Evolutionary conservation across 1,140 invertebrate genomes (phyloP).

Genomic region (Drosophila saltans): DNA sequence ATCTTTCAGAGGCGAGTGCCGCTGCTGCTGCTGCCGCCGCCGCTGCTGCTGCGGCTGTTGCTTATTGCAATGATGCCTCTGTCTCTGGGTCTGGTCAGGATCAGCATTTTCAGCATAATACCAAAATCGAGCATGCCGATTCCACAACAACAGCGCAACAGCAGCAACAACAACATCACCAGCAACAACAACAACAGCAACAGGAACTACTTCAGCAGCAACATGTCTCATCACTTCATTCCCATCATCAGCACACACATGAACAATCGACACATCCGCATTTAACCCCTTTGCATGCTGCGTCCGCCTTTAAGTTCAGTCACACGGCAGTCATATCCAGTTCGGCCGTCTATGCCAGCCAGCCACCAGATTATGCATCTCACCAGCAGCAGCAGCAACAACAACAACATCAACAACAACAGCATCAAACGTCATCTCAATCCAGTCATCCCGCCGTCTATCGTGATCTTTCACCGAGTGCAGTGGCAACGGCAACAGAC

Average conservation of each 20-base stretch:
- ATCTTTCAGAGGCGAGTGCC: slow-evolving; percentile 50
- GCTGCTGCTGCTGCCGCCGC: slow-evolving; percentile 54
- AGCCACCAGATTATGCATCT: slow-evolving; percentile 46
- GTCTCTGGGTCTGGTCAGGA: slow-evolving; percentile 61
- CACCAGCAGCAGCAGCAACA: slow-evolving; percentile 36
- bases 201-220: slow-evolving; percentile 54
- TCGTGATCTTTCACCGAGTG: slow-evolving; percentile 57
- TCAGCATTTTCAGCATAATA: slow-evolving; percentile 72
- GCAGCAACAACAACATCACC: slow-evolving; percentile 39
- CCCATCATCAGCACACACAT: slow-evolving; percentile 60
- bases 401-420: slow-evolving; percentile 31
- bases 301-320: slow-evolving; percentile 73
- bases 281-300: slow-evolving; percentile 62
- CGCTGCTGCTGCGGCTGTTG: slow-evolving; percentile 57
- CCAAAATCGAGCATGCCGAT: slow-evolving; percentile 74
- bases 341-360: slow-evolving; percentile 62
- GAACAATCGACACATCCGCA: slow-evolving; percentile 62
- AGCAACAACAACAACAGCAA: slow-evolving; percentile 54
- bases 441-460: slow-evolving; percentile 49
- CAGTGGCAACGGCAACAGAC: slow-evolving; percentile 38
- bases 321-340: slow-evolving; percentile 74
- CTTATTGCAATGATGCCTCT: slow-evolving; percentile 70
- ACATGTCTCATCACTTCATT: slow-evolving; percentile 51
- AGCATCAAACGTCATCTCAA: slow-evolving; percentile 59
- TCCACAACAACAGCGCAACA: slow-evolving; percentile 67